These are phyloP conservation scores for Lutraria rhynchaena DNA, from an alignment of 1,140 invertebrate species.

Conservation along the genomic window DNA sequence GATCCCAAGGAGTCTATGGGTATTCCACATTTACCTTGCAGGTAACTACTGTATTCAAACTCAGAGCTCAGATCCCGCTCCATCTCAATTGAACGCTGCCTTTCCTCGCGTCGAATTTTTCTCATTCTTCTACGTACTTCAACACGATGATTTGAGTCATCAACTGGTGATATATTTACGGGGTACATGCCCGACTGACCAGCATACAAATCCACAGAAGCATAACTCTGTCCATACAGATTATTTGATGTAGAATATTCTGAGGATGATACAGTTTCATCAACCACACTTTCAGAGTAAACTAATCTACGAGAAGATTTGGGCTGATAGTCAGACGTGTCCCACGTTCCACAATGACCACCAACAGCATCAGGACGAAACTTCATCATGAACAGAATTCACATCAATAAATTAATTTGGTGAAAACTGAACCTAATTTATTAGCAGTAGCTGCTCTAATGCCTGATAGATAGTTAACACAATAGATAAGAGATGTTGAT, in stretches of 20 bases:
- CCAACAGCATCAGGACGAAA: constrained; percentile 51
- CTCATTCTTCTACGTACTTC: constrained; percentile 4
- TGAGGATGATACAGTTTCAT: constrained; percentile 26
- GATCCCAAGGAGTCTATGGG: constrained; percentile 13
- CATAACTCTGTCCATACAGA: constrained; percentile 5
- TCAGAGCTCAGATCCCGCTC: constrained; percentile 49
- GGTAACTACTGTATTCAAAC: constrained; percentile 11
- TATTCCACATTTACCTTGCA: background rate
- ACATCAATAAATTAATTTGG: too few relatives aligned
- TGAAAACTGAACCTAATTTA: too few relatives aligned
- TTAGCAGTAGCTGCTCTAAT: too few relatives aligned
- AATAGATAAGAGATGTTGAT: too few relatives aligned
- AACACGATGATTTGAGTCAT: constrained; percentile 39
- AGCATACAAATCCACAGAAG: constrained; percentile 12
- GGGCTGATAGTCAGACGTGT: constrained; percentile 45
- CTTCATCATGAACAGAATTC: constrained; percentile 14
- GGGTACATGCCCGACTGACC: constrained; percentile 17
- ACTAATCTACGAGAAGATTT: constrained; percentile 32
- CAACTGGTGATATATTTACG: constrained; percentile 55
- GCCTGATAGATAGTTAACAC: too few relatives aligned
- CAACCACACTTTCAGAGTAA: constrained; percentile 3
- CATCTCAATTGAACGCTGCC: constrained; percentile 19
- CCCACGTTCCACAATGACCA: constrained; percentile 49
- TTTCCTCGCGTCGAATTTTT: constrained; percentile 19
- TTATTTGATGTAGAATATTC: constrained; percentile 45